A percentile compares a stretch with the other conserved stretches of the same genome.
Conservation (phyloP, 92 coral and sea anemone species). For the Siderastrea siderea region DNA sequence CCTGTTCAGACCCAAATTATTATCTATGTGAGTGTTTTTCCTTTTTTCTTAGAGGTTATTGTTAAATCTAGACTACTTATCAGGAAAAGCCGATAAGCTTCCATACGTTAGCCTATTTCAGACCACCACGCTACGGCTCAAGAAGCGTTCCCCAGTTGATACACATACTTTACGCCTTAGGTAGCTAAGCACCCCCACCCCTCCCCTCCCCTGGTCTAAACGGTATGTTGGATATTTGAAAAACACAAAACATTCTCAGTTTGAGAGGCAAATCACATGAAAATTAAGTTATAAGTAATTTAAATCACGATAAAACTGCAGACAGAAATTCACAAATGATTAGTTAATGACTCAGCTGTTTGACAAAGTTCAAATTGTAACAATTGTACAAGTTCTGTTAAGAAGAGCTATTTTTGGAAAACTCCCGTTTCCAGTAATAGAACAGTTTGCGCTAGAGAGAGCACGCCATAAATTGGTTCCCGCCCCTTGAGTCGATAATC, state of each 20-base stretch:
- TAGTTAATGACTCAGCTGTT: not conserved
- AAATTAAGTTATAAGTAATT: not conserved
- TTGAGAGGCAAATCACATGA: not conserved
- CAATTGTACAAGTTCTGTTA: not conserved
- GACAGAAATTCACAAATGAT: not conserved
- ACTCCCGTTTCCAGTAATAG: slow-evolving; percentile 17
- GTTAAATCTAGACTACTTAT: too few species aligned
- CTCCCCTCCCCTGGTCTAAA: not conserved
- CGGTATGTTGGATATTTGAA: not conserved
- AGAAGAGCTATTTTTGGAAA: not conserved
- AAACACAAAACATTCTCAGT: not conserved
- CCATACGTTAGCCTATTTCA: not conserved
- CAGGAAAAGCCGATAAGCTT: not conserved
- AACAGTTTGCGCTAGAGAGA: not conserved
- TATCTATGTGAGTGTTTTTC: too few species aligned
- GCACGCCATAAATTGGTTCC: not conserved
- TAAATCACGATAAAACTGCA: not conserved
- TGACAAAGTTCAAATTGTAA: not conserved
- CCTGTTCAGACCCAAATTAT: too few species aligned
- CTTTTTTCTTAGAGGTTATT: not conserved
- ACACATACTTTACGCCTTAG: too few species aligned
- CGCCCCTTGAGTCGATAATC: slow-evolving; percentile 14
- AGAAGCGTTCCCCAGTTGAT: too few species aligned
- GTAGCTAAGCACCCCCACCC: too few species aligned
- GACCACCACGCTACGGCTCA: not conserved